phyloP scores from a whole-genome alignment of 2,888 invertebrate species.

The Oegoconia quadripuncta region DNA sequence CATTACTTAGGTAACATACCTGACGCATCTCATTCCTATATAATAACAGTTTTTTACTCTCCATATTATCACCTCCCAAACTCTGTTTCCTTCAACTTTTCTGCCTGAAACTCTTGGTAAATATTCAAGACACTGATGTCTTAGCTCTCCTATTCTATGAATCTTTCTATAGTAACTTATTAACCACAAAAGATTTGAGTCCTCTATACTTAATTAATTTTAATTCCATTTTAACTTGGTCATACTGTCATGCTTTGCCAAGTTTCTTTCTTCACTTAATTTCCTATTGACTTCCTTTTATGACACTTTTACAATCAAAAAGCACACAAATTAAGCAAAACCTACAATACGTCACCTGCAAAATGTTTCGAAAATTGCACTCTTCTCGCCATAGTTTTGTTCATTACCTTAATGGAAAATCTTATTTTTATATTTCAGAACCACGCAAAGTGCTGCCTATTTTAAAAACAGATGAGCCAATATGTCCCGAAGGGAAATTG shows the following conservation, averaged over 20 bases:
- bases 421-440: constrained; percentile 78
- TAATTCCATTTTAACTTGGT: constrained; percentile 29
- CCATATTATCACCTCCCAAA: no score
- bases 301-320: constrained; percentile 39
- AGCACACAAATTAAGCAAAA: constrained; percentile 38
- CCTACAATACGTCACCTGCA: constrained; percentile 27
- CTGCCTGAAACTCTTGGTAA: no score
- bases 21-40: no score
- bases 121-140: no score
- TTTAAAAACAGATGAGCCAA: constrained; percentile 94
- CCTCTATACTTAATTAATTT: not conserved
- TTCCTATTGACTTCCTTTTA: constrained; percentile 36
- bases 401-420: not conserved
- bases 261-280: constrained; percentile 37
- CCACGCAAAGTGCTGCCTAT: constrained; percentile 93
- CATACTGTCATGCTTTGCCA: constrained; percentile 50
- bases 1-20: no score
- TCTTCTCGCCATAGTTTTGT: not conserved
- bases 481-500: constrained; percentile 93
- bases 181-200: no score
- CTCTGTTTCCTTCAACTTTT: no score
- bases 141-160: no score
- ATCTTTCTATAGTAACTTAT: no score
- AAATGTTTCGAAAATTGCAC: constrained; percentile 1
- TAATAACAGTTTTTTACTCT: no score